A percentile compares a stretch with the other conserved stretches of the same genome.
Conservation (phyloP, 1,140 invertebrate species). For the Elysia chlorotica region DNA sequence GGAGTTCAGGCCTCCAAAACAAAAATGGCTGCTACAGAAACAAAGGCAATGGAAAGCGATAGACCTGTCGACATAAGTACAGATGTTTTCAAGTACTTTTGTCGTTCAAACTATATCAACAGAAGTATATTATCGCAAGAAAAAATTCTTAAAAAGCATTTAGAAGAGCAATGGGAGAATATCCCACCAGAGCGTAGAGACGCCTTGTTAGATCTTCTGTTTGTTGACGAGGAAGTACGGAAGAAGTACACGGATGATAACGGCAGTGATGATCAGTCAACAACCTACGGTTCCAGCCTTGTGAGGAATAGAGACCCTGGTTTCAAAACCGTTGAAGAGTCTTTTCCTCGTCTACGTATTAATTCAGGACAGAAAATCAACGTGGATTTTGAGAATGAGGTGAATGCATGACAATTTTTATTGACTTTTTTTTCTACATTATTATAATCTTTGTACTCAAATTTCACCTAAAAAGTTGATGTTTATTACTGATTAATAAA, state of each 20-base stretch:
- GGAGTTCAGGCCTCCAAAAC: too few species aligned
- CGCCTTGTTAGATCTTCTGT: conserved; percentile 5
- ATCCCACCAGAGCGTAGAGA: neutral
- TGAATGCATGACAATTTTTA: neutral
- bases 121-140: neutral
- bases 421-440: neutral
- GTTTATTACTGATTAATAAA: neutral
- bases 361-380: conserved; percentile 19
- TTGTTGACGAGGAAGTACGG: conserved; percentile 6
- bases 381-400: conserved; percentile 19
- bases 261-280: neutral
- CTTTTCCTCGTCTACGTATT: conserved; percentile 5
- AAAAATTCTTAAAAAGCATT: conserved; percentile 8
- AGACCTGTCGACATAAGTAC: too few species aligned
- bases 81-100: conserved; percentile 2
- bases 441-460: neutral
- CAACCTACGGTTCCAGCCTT: neutral
- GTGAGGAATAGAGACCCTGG: neutral
- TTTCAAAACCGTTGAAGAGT: neutral
- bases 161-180: conserved; percentile 1
- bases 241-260: neutral
- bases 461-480: too few species aligned
- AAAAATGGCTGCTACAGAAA: too few species aligned
- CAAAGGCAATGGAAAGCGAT: too few species aligned
- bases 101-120: neutral